Base-by-base conservation (phyloP, 2,888 invertebrate genomes). In the Ectobius pallidus region DNA sequence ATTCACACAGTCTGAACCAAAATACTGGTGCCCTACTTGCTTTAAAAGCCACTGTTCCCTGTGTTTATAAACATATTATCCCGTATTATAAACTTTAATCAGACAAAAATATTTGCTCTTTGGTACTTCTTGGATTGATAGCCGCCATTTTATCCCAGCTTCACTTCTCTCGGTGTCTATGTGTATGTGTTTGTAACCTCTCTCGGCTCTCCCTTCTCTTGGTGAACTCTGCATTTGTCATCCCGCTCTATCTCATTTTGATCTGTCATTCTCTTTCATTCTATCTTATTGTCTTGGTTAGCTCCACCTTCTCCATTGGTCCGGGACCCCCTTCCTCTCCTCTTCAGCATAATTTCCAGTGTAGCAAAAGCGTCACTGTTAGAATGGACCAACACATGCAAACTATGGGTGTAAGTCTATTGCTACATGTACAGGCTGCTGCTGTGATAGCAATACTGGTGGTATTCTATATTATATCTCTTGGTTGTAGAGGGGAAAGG, bases 61-160 rank as follows among this genome's bases (percentile, higher is more conserved):
- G n/a, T n/a, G n/a, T n/a, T n/a, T n/a, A n/a, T n/a, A n/a, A n/a
- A n/a, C n/a, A n/a, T n/a, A n/a, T n/a, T n/a, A n/a, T n/a, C n/a
- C n/a, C n/a, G n/a, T n/a, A n/a, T n/a, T n/a, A n/a, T n/a, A n/a
- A n/a, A n/a, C n/a, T n/a, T n/a, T n/a, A n/a, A n/a, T n/a, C n/a
- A n/a, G n/a, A n/a, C n/a, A n/a, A n/a, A n/a, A n/a, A n/a, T n/a
- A n/a, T 58, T 58, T 58, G 27, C 58, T 16, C 1, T 11, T 58
- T 30, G 32, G n/a, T 58, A 58, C 27, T 58, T 52, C 22, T 25
- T 58, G 32, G 58, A 58, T 58, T 65, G 65, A 65, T 65, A 27
- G 65, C 46, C 65, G 65, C 65, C 65, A 65, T 65, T 65, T 65
- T 65, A 65, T n/a, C 46, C 65, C 46, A 65, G 46, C 65, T 46